Percentiles rank a stretch among this genome's conserved stretches.
These are phyloP conservation scores for Micromussa lordhowensis DNA, from an alignment of 92 coral and sea anemone species.

Conservation along the genomic window DNA sequence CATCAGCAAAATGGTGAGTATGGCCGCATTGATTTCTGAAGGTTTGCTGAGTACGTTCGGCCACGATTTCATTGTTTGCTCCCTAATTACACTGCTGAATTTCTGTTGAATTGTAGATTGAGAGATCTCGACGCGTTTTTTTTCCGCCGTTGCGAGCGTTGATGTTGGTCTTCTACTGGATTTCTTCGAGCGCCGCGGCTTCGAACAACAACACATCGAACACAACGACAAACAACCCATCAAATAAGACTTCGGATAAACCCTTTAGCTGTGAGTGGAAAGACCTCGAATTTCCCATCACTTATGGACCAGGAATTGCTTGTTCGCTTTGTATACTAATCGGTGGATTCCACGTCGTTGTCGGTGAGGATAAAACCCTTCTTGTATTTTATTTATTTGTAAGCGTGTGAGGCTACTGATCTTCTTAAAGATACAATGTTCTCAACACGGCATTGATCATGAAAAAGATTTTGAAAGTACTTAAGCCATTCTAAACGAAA, in stretches of 20 bases:
- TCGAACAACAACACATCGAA: slow-evolving; percentile 4
- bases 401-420: background rate
- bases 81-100: background rate
- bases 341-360: slow-evolving; percentile 80
- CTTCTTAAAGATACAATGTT: background rate
- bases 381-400: background rate
- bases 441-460: background rate
- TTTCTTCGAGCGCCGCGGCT: slow-evolving; percentile 23
- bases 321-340: slow-evolving; percentile 72
- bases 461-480: background rate
- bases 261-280: slow-evolving; percentile 84
- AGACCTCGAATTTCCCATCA: slow-evolving; percentile 76
- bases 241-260: slow-evolving; percentile 29
- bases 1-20: slow-evolving; percentile 30
- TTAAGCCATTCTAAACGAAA: slow-evolving; percentile 5
- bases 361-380: slow-evolving; percentile 67
- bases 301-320: slow-evolving; percentile 87
- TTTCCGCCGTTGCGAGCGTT: background rate
- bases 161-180: slow-evolving; percentile 16
- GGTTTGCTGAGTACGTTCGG: background rate
- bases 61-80: background rate
- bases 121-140: background rate
- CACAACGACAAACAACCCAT: slow-evolving; percentile 9
- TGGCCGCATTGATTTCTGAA: background rate
- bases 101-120: slow-evolving; percentile 18